Evolutionary conservation across 2,888 invertebrate genomes (phyloP).

Genomic region (Agrilus biguttatus): DNA sequence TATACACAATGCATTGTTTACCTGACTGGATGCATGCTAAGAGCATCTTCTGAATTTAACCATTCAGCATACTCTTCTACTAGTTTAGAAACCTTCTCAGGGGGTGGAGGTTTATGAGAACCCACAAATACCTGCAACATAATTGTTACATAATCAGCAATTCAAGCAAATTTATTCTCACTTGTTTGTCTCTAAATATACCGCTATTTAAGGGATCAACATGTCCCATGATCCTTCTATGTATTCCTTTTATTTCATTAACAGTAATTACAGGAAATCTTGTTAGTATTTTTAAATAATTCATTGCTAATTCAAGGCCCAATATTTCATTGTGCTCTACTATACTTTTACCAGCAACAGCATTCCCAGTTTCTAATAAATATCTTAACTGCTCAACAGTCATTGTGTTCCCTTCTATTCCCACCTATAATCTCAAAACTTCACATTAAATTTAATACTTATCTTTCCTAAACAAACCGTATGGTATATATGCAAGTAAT

Average conservation of each 20-base stretch:
- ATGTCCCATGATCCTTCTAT: constrained; percentile 82
- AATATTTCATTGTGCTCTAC: constrained; percentile 95
- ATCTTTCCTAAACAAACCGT: constrained; percentile 38
- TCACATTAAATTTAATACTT: background rate
- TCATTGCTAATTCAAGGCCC: constrained; percentile 87
- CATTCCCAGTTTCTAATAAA: constrained; percentile 79
- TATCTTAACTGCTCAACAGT: constrained; percentile 81
- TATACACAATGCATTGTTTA: constrained; percentile 17
- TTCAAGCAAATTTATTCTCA: constrained; percentile 7
- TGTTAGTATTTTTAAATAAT: constrained; percentile 71
- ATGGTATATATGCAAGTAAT: constrained; percentile 92
- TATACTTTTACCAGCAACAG: constrained; percentile 81
- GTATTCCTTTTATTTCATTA: constrained; percentile 83
- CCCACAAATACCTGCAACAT: constrained; percentile 66
- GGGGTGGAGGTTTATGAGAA: constrained; percentile 84
- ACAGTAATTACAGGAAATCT: constrained; percentile 65
- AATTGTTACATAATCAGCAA: background rate
- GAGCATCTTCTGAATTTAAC: constrained; percentile 80
- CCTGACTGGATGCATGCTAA: constrained; percentile 77
- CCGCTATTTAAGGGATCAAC: constrained; percentile 91
- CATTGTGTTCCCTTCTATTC: constrained; percentile 96
- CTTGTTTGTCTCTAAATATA: constrained; percentile 68
- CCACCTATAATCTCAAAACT: constrained; percentile 34
- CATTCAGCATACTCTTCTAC: constrained; percentile 86
- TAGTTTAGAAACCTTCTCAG: constrained; percentile 62